Conservation (phyloP, 1,140 invertebrate genomes). For the Bradysia coprophila region DNA sequence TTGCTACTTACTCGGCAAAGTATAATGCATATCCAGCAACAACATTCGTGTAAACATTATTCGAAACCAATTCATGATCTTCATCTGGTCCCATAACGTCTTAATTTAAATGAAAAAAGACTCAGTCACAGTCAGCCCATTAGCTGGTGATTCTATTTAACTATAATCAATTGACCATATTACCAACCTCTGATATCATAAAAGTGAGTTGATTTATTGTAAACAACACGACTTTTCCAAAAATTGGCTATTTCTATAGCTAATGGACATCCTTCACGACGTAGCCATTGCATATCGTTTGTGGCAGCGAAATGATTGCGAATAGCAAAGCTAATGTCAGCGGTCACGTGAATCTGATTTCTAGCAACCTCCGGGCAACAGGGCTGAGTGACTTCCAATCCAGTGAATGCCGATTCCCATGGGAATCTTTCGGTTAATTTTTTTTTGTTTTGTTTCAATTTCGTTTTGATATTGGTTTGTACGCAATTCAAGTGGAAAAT, state of each 20-base stretch:
- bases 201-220: conserved; percentile 23
- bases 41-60: conserved; percentile 34
- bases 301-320: conserved; percentile 29
- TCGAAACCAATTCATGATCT: conserved; percentile 30
- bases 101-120: too few relatives aligned
- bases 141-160: too few relatives aligned
- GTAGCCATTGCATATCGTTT: conserved; percentile 25
- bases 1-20: conserved; percentile 17
- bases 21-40: conserved; percentile 30
- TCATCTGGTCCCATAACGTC: conserved; percentile 38
- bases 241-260: conserved; percentile 32
- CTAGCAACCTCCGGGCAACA: conserved; percentile 31
- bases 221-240: conserved; percentile 28
- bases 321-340: conserved; percentile 29
- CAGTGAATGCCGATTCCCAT: conserved; percentile 37
- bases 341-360: conserved; percentile 32
- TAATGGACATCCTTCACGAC: conserved; percentile 26
- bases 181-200: conserved; percentile 28
- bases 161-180: conserved; percentile 4
- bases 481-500: neutral
- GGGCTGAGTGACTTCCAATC: conserved; percentile 31
- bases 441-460: neutral
- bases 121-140: too few relatives aligned
- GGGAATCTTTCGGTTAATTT: conserved; percentile 15
- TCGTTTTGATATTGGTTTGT: neutral